Base-by-base conservation (phyloP, 2,113 vertebrate genomes). In the Otolemur garnettii region DNA sequence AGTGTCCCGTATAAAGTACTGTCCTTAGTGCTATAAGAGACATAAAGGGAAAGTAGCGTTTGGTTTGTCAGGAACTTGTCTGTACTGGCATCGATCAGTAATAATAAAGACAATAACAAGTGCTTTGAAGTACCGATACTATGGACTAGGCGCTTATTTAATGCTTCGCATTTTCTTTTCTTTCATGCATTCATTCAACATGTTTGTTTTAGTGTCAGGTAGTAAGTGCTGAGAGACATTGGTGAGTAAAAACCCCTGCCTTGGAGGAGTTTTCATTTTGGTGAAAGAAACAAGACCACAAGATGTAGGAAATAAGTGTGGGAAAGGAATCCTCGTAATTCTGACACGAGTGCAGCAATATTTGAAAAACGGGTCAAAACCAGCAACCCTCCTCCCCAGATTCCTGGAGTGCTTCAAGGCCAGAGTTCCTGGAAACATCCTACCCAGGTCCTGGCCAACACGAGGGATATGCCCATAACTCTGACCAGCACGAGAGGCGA, bases 261-360 rank as follows among this genome's bases (percentile, higher is more conserved):
- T 42, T 57, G n/a, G 42, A 85, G 19, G 81, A 78, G 38, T 78
- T 92, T 92, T 89, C 38, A 22, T 77, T 90, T 57, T 74, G 64
- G 64, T 80, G 12, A 72, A n/a, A 89, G 66, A 60, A n/a, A 77
- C 42, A 35, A n/a, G 35, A 55, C 38, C 80, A 38, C 38, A 4
- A 45, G 62, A 72, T 57, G 21, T 64, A 62, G 77, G 21, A 71
- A 78, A 78, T 14, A 79, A 85, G 66, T 62, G 45, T 50, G 45
- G 45, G 45, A 50, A 50, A 50, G 45, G 45, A 50, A 50, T 50
- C 9, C 45, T 50, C 45, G 10, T 50, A 50, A 50, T 50, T 50
- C 45, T 50, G 45, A 50, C 45, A 50, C 8, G 45, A 9, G 45
- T 50, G 45, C 45, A 50, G 45, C 45, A 50, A 50, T 50, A 50